These are phyloP conservation scores for Ploceus nigricollis DNA, from an alignment of 2,113 vertebrate genomes.

Conservation along the genomic window DNA sequence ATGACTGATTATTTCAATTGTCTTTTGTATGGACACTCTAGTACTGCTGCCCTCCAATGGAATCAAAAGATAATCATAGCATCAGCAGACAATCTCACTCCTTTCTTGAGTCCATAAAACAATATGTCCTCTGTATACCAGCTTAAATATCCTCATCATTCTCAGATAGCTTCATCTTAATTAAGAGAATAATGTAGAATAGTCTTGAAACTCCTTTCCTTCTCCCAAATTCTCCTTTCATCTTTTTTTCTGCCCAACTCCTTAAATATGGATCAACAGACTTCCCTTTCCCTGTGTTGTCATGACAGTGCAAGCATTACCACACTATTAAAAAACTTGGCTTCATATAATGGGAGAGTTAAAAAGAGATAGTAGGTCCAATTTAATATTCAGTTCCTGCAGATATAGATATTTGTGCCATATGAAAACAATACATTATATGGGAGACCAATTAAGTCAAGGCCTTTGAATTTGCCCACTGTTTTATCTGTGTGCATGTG, in stretches of 20 bases:
- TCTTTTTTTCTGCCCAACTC: neutral
- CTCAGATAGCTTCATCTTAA: neutral
- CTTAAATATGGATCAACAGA: neutral
- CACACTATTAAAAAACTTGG: neutral
- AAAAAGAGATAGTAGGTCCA: neutral
- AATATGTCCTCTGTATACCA: neutral
- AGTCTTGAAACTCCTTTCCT: neutral
- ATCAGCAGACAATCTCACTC: neutral
- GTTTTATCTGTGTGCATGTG: neutral
- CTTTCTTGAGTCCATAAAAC: neutral
- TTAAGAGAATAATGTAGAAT: neutral
- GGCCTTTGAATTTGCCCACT: neutral
- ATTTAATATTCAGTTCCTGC: neutral
- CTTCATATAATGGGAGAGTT: neutral
- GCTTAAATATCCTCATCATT: neutral
- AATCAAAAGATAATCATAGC: neutral
- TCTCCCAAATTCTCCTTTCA: neutral
- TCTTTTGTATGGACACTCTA: neutral
- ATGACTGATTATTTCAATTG: neutral
- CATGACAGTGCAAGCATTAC: neutral
- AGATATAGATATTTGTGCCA: neutral
- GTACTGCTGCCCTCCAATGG: neutral
- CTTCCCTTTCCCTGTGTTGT: neutral
- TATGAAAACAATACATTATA: neutral
- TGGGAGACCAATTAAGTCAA: neutral